Conservation (phyloP, 2,113 vertebrate genomes). For the Donacobius atricapilla region DNA sequence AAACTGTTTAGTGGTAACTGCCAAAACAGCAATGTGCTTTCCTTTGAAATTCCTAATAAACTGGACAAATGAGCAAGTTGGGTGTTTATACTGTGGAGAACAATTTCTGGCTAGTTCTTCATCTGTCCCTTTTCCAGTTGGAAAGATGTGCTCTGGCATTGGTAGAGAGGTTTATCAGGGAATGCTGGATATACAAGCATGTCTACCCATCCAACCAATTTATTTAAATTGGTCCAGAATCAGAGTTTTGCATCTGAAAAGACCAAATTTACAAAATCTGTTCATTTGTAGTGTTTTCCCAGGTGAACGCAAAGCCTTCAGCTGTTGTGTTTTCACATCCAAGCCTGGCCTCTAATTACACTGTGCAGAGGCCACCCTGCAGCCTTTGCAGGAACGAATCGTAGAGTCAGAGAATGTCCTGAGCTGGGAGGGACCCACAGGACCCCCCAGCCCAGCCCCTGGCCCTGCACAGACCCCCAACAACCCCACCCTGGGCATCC, state of each 20-base stretch:
- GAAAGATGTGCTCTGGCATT: background rate
- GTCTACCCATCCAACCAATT: background rate
- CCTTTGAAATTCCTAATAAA: background rate
- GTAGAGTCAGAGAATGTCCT: background rate
- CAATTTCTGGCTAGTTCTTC: background rate
- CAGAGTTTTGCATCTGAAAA: background rate
- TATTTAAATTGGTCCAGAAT: background rate
- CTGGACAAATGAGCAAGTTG: background rate
- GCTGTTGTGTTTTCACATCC: background rate
- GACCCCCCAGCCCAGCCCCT: rapidly evolving
- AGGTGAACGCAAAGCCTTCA: background rate
- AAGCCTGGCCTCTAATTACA: background rate
- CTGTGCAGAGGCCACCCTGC: background rate
- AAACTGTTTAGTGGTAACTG: background rate
- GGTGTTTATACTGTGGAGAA: background rate
- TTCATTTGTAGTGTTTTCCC: background rate
- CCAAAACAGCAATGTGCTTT: background rate
- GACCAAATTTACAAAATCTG: background rate
- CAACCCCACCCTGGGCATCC: background rate
- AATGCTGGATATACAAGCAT: background rate
- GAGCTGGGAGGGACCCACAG: rapidly evolving
- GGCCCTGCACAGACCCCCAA: background rate
- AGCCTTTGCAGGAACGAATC: background rate
- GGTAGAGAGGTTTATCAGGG: background rate
- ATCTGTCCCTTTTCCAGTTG: background rate